Base-by-base conservation (phyloP, 2,797 vertebrate species). In the Huso huso region DNA sequence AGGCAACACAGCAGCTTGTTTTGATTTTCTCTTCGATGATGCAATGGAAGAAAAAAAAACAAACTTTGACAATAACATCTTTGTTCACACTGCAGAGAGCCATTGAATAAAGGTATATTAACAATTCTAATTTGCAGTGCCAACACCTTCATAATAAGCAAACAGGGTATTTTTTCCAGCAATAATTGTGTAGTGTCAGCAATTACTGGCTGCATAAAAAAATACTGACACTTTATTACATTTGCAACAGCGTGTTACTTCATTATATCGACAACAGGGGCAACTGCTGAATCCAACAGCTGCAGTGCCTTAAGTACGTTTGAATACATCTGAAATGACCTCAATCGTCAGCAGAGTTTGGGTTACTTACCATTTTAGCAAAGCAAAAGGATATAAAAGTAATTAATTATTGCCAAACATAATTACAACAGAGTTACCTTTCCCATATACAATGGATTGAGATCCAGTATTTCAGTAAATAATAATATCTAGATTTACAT, bases 201-300 rank as follows among this genome's bases (percentile, higher is more conserved):
- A 65, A 69, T 81, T 78, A 75, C 68, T 71, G 71, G 76, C 49
- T 79, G 75, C 67, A 70, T 78, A 72, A 72, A 67, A 74, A 76
- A 76, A 81, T 79, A 74, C 71, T 82, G 76, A 81, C 73, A 77
- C 83, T 82, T 81, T 69, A 75, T 81, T 81, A 76, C 61, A 80
- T 81, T 78, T 77, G 72, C 71, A 77, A 72, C 69, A 69, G 66
- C 74, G 70, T 84, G 82, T 79, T 78, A 83, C 72, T 82, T 82
- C 74, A 74, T 77, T 72, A 76, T 78, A 79, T 76, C 77, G 78
- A 82, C 66, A 63, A 64, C 61, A 15, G 64, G 63, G 52, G 64
- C 60, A 55, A 69, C 51, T 61, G 69, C 62, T 49, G 68, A 66
- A 51, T 66, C 65, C 62, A 57, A 65, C 66, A 63, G 60, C 55